Evolutionary conservation across 2,888 invertebrate genomes (phyloP), one percentile per base, ranked within the genome.

Genomic region (Agrotis ipsilon): DNA sequence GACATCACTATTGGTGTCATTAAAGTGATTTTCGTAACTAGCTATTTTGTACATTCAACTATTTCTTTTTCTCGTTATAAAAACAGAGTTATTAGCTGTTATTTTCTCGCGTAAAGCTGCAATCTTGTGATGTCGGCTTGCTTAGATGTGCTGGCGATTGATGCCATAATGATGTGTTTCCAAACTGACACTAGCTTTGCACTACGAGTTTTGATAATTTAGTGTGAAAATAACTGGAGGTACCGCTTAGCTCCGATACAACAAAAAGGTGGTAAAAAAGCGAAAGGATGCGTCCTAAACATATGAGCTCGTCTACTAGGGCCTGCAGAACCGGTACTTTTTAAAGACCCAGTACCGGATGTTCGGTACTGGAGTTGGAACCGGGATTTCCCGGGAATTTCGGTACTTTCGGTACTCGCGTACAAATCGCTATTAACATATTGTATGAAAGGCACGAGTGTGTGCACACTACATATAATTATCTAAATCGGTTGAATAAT

Each of bases 71-170:
- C 19, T 43, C 39, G 11, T 21, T 32, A 59, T 59, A 62, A 83
- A 75, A 82, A 77, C 58, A 68, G 68, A 72, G 75, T 77, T 75
- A 76, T 85, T 79, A 77, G 63, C 52, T 64, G 78, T 75, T 81
- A 71, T 74, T 78, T 81, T 54, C 67, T 76, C 76, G 76, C 64
- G 54, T 78, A 54, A 39, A 55, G 52, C 27, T 66, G 52, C 52
- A 46, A 67, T 81, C 43, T 64, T 5, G 13, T 48, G 52, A 32
- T 48, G 74, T 52, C 77, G 81, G 78, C 62, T 57, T 54, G 39
- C 55, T 77, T 57, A 76, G 81, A 78, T 62, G 60, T 78, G 52
- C 46, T 58, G 16, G 16, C n/a, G 49, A 43, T 27, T 76, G 77
- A 81, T 54, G 55, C 61, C 13, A 55, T 76, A 68, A 81, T 69